A percentile compares a stretch with the other conserved stretches of the same genome.
phyloP scores from a whole-genome alignment of 2,113 vertebrate genomes.

The Stigmatopora argus region DNA sequence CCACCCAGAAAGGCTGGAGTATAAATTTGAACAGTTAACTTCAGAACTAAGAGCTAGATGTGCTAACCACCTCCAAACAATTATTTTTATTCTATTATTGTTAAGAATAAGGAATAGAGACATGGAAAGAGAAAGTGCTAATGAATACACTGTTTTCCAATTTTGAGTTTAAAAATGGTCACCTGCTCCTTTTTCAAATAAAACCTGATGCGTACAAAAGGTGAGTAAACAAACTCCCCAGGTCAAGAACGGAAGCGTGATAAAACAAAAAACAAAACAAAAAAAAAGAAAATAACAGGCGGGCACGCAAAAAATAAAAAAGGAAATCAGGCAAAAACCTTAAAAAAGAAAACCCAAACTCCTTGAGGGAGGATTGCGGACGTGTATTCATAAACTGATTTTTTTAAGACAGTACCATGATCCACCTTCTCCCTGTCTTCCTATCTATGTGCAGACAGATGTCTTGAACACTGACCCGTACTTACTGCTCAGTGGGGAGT shows the following conservation, averaged over 20 bases:
- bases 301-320: background rate
- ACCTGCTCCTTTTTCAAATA: background rate
- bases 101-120: background rate
- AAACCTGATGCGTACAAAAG: background rate
- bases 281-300: background rate
- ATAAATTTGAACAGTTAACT: background rate
- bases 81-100: background rate
- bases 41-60: background rate
- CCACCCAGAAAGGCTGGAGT: no score
- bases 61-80: background rate
- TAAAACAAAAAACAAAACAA: background rate
- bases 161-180: background rate
- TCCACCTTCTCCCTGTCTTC: constrained; percentile 27
- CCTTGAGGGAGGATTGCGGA: constrained; percentile 8
- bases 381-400: background rate
- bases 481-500: constrained; percentile 53
- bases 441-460: constrained; percentile 51
- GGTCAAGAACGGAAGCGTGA: background rate
- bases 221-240: background rate
- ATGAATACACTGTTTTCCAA: background rate
- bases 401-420: constrained; percentile 30
- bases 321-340: background rate
- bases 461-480: constrained; percentile 52
- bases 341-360: background rate
- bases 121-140: background rate